Evolutionary conservation across 2,888 invertebrate genomes (phyloP), one percentile per base, ranked within the genome.

Genomic region (Sycophila texana): DNA sequence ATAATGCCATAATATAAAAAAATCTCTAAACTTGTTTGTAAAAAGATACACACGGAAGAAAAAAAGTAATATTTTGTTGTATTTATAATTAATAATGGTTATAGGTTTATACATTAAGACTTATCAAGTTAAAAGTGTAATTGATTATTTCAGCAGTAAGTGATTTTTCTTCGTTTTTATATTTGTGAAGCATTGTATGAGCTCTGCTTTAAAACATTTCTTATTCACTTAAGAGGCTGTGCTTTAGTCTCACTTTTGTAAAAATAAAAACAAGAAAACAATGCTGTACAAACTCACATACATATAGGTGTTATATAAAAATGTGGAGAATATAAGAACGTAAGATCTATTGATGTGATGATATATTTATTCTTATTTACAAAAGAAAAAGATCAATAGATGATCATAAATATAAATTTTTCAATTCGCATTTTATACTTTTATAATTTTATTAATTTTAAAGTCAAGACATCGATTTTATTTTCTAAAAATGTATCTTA

Each of bases 1-100:
- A 82, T 80, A 58, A 79, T 83, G 82, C 80, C 81, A 83, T 80
- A 66, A 63, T 39, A 66, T 47, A 71, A 12, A 20, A 22, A 74
- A 60, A 51, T 26, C 26, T 51, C 51, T 49, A 74, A 77, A 70
- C n/a, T 63, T 72, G 39, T 74, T 79, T 76, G 22, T 63, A 73
- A 71, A 76, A 70, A 30, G 70, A 57, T 47, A 63, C 22, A 51
- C 30, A 51, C 30, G 18, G 13, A 18, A 47, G 26, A n/a, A 22
- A 49, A 74, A 13, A 70, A 49, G 20, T 12, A 66, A 58, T 10
- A 49, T 18, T 60, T 55, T 72, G 67, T 76, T 79, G 60, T 79
- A 79, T 68, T 60, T 79, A 75, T 63, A 20, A 39, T 10, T 39
- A 72, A 61, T 72, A 61, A 30, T 67, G 60, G 68, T 75, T 74